A percentile compares a stretch with the other conserved stretches of the same genome.
These are phyloP conservation scores for Cryptus viduatorius DNA, from an alignment of 2,888 invertebrate genomes.

Conservation along the genomic window DNA sequence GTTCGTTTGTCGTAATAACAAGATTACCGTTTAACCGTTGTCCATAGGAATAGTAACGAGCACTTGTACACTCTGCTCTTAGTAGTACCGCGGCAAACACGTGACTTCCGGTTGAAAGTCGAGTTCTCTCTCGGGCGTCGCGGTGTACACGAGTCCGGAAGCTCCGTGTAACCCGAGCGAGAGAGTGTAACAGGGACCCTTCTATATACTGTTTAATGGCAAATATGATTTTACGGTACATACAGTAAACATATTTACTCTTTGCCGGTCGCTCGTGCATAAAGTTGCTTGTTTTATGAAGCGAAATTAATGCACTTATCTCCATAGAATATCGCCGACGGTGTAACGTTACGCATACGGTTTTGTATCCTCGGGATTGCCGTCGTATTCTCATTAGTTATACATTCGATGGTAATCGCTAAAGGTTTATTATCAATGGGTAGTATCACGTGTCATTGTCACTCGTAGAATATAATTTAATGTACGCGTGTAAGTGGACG, in stretches of 20 bases:
- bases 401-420: constrained; percentile 44
- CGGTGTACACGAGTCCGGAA: constrained; percentile 39
- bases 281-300: constrained; percentile 50
- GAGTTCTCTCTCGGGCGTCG: constrained; percentile 37
- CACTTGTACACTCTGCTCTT: neutral
- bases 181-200: constrained; percentile 17
- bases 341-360: constrained; percentile 23
- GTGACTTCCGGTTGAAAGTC: constrained; percentile 55
- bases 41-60: neutral
- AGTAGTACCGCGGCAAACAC: neutral
- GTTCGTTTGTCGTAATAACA: neutral
- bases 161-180: constrained; percentile 50
- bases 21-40: neutral
- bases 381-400: neutral
- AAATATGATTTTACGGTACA: constrained; percentile 17
- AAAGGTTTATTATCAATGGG: constrained; percentile 28
- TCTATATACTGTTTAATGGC: constrained; percentile 38
- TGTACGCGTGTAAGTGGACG: neutral
- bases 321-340: constrained; percentile 19
- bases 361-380: no score
- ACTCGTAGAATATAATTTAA: neutral
- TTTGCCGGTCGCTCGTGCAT: constrained; percentile 46
- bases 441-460: constrained; percentile 23
- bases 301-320: constrained; percentile 55
- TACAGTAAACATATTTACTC: constrained; percentile 46